Percentiles rank a stretch among this genome's conserved stretches.
phyloP scores from a whole-genome alignment of 2,888 invertebrate genomes.

The Drosophila multiciliata region DNA sequence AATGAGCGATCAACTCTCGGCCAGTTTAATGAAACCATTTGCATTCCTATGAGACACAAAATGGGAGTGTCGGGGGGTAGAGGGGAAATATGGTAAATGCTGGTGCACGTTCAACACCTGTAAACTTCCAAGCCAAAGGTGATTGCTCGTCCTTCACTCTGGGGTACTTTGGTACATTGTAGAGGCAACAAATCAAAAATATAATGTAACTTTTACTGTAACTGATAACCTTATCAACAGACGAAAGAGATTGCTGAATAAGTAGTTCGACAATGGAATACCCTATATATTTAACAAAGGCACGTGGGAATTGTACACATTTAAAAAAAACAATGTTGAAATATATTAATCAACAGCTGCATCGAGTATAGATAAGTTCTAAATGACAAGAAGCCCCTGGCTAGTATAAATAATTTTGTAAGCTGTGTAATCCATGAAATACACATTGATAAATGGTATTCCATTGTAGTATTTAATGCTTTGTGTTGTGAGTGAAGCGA shows the following conservation, averaged over 20 bases:
- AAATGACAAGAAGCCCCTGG: neutral
- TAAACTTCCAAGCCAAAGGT: slow-evolving; percentile 10
- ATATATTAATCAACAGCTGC: neutral
- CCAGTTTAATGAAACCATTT: slow-evolving; percentile 1
- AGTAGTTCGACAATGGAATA: slow-evolving; percentile 14
- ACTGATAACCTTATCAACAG: slow-evolving; percentile 44
- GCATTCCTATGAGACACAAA: neutral
- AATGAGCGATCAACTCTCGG: slow-evolving; percentile 34
- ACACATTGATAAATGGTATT: slow-evolving; percentile 3
- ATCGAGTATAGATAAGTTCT: neutral
- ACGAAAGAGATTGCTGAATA: slow-evolving; percentile 3
- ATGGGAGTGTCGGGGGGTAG: neutral
- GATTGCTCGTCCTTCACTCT: slow-evolving; percentile 40
- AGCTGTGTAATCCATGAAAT: neutral
- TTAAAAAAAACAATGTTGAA: neutral
- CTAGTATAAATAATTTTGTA: neutral
- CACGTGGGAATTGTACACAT: neutral
- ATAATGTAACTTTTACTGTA: slow-evolving; percentile 1
- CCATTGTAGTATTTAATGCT: slow-evolving; percentile 13
- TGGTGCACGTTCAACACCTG: slow-evolving; percentile 23
- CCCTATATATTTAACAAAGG: slow-evolving; percentile 5
- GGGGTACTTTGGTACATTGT: neutral
- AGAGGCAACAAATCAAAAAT: neutral
- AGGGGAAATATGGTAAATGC: neutral
- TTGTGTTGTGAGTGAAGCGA: slow-evolving; percentile 42